Conservation (phyloP, 2,113 vertebrate genomes). For the Perognathus longimembris region DNA sequence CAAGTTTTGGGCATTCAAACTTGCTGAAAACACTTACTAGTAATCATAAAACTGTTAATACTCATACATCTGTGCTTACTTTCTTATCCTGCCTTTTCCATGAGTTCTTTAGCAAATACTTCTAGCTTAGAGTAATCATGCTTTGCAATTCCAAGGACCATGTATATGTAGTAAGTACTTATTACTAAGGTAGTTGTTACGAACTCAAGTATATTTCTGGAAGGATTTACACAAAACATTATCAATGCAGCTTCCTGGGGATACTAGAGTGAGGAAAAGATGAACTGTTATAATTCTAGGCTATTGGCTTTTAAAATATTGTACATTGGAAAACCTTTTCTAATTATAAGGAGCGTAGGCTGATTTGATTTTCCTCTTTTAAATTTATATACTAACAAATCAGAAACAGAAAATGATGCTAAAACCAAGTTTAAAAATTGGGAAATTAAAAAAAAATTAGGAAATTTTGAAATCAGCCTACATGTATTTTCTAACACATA, state of each 20-base stretch:
- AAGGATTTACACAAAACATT: neutral
- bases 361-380: constrained; percentile 39
- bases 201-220: neutral
- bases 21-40: constrained; percentile 2
- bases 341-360: neutral
- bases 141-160: neutral
- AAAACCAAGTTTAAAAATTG: neutral
- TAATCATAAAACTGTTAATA: neutral
- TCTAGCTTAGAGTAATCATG: neutral
- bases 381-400: constrained; percentile 33
- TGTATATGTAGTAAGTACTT: neutral
- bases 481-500: neutral
- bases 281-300: neutral
- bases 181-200: neutral
- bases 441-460: no score
- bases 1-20: constrained; percentile 5
- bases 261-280: neutral
- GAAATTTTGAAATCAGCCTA: neutral
- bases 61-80: neutral
- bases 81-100: neutral
- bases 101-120: constrained; percentile 21
- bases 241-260: neutral
- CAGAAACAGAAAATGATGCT: constrained; percentile 36
- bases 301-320: neutral
- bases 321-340: constrained; percentile 25